Percentiles rank a stretch among this genome's conserved stretches.
Conservation (phyloP, 64 coral and sea anemone genomes). For the Actinia equina region DNA sequence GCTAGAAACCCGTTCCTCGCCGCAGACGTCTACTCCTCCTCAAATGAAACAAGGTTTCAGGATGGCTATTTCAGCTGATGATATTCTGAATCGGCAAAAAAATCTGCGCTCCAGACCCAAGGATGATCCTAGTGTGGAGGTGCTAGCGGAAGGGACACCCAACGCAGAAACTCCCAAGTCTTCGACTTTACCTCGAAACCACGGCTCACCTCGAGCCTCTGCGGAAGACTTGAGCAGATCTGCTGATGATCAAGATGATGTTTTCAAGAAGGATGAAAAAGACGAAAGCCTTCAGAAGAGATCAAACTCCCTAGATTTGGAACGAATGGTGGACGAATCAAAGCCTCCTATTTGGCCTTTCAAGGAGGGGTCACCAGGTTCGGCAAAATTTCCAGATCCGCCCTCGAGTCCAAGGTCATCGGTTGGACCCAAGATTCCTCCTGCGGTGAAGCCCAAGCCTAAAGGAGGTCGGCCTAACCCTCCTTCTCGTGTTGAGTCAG, state of each 20-base stretch:
- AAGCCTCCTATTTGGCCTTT: slow-evolving; percentile 31
- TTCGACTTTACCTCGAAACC: slow-evolving; percentile 22
- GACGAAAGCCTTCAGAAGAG: slow-evolving; percentile 14
- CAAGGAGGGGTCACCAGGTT: slow-evolving; percentile 9
- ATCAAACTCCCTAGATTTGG: slow-evolving; percentile 26
- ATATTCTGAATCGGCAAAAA: slow-evolving; percentile 48
- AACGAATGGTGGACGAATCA: background rate
- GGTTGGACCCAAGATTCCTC: slow-evolving; percentile 46
- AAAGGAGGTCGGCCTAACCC: slow-evolving; percentile 45
- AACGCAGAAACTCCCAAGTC: slow-evolving; percentile 11
- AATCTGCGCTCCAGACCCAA: slow-evolving; percentile 2
- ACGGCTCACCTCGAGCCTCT: slow-evolving; percentile 6
- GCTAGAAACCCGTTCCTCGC: slow-evolving; percentile 21
- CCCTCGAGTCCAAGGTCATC: slow-evolving; percentile 39
- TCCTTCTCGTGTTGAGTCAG: slow-evolving; percentile 40
- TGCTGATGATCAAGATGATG: slow-evolving; percentile 27
- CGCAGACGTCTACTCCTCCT: slow-evolving; percentile 20
- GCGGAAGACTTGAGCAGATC: background rate
- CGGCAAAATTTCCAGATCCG: slow-evolving; percentile 21
- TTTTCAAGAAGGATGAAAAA: background rate
- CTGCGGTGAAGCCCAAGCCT: slow-evolving; percentile 75
- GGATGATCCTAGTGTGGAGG: slow-evolving; percentile 7
- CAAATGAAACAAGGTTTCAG: slow-evolving; percentile 36
- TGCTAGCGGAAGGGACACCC: background rate
- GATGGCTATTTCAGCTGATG: slow-evolving; percentile 47